phyloP scores from a whole-genome alignment of 2,797 vertebrate genomes.

The Pagetopsis macropterus region DNA sequence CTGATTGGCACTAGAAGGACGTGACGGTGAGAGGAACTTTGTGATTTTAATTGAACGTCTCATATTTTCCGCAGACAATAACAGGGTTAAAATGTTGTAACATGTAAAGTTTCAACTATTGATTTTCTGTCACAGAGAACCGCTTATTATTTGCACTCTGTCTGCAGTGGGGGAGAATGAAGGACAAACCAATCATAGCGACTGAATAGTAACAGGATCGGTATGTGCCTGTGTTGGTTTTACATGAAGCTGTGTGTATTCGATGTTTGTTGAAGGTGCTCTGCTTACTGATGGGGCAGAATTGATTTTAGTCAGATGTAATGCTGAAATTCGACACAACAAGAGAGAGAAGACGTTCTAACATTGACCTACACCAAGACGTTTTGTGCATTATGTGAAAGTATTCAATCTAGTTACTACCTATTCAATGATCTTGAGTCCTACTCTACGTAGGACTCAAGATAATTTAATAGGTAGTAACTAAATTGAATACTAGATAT shows the following conservation, averaged over 20 bases:
- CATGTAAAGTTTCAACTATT: slow-evolving; percentile 41
- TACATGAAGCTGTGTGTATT: slow-evolving; percentile 22
- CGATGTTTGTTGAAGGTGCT: slow-evolving; percentile 32
- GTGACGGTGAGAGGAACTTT: neutral
- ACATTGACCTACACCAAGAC: neutral
- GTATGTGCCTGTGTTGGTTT: slow-evolving; percentile 11
- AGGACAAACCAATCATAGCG: slow-evolving; percentile 37
- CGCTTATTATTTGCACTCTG: slow-evolving; percentile 53
- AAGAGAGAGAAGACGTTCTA: neutral
- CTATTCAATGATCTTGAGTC: neutral
- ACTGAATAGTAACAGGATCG: slow-evolving; percentile 46
- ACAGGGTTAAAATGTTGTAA: slow-evolving; percentile 16
- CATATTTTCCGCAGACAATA: slow-evolving; percentile 17
- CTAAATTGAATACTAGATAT: neutral
- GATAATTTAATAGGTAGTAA: too few species aligned
- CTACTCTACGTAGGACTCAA: neutral
- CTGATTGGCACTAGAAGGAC: neutral
- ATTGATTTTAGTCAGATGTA: slow-evolving; percentile 35
- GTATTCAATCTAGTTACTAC: neutral
- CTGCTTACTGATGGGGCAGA: slow-evolving; percentile 38
- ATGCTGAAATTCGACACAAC: neutral
- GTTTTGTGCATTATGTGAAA: neutral
- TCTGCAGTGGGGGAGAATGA: slow-evolving; percentile 46
- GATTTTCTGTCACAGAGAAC: slow-evolving; percentile 61
- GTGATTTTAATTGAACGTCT: slow-evolving; percentile 5